A percentile compares a stretch with the other conserved stretches of the same genome.
phyloP scores from a whole-genome alignment of 2,888 invertebrate species.

The Aleiodes testaceus region DNA sequence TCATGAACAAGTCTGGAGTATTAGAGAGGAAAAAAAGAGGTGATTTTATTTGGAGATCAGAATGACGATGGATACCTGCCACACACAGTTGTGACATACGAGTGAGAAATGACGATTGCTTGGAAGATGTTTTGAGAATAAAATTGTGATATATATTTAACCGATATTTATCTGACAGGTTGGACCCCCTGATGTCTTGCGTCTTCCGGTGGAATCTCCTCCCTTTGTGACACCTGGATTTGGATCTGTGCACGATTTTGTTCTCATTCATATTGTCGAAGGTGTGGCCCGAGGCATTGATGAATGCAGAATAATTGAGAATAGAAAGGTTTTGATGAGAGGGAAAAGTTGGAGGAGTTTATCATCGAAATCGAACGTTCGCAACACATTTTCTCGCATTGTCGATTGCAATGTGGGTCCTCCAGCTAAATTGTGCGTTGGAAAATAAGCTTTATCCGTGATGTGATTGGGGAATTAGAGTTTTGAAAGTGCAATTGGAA shows the following conservation, averaged over 20 bases:
- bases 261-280: background rate
- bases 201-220: constrained; percentile 28
- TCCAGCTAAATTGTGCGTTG: constrained; percentile 13
- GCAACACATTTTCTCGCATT: constrained; percentile 24
- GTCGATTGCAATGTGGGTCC: constrained; percentile 13
- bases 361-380: background rate
- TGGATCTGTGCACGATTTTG: background rate
- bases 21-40: background rate
- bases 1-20: constrained; percentile 19
- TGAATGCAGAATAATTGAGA: constrained; percentile 5
- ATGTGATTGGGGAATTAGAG: constrained; percentile 15
- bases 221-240: constrained; percentile 4
- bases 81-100: constrained; percentile 3
- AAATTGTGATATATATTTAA: constrained; percentile 42
- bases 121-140: constrained; percentile 18
- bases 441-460: constrained; percentile 14
- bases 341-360: background rate
- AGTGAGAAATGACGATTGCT: constrained; percentile 35
- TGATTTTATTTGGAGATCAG: constrained; percentile 16
- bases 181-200: constrained; percentile 36
- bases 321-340: constrained; percentile 4
- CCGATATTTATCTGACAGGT: constrained; percentile 45
- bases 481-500: constrained; percentile 2
- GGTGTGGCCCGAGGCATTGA: constrained; percentile 24
- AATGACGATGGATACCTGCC: constrained; percentile 25